Conservation (phyloP, 2,113 vertebrate genomes). For the Paracanthobrama guichenoti region DNA sequence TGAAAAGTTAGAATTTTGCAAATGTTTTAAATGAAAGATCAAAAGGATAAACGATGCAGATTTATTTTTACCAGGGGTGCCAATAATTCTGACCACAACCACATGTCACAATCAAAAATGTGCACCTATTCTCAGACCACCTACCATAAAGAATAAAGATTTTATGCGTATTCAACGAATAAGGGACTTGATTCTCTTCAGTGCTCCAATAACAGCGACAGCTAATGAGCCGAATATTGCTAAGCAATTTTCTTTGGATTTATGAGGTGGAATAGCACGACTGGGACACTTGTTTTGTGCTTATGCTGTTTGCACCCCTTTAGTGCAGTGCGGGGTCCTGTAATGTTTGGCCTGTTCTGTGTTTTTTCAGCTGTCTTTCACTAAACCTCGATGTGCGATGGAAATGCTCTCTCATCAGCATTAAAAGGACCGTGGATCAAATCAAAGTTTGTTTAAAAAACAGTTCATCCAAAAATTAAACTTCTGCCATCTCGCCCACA, state of each 20-base stretch:
- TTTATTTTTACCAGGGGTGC: too few species aligned
- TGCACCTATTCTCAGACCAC: background rate
- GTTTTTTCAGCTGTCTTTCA: constrained; percentile 37
- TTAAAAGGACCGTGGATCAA: constrained; percentile 7
- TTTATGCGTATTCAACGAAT: background rate
- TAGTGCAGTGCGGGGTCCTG: constrained; percentile 5
- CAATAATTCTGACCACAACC: too few species aligned
- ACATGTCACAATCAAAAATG: background rate
- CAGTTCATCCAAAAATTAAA: constrained; percentile 3
- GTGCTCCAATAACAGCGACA: constrained; percentile 15
- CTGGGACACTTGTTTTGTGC: constrained; percentile 19
- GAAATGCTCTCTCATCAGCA: background rate
- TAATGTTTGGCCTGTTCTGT: constrained; percentile 13
- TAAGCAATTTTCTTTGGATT: constrained; percentile 20
- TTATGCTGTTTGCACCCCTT: constrained; percentile 14
- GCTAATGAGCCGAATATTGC: constrained; percentile 23
- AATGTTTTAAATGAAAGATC: too few species aligned
- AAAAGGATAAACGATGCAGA: too few species aligned
- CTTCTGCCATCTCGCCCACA: constrained; percentile 2
- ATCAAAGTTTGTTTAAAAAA: constrained; percentile 20
- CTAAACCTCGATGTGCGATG: background rate
- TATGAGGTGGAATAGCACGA: constrained; percentile 7
- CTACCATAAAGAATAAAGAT: constrained; percentile 1
- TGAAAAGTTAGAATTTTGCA: too few species aligned
- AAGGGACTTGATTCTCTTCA: background rate